Evolutionary conservation across 2,797 vertebrate genomes (phyloP), one percentile per base, ranked within the genome.

Genomic region (Lithobates sylvaticus): DNA sequence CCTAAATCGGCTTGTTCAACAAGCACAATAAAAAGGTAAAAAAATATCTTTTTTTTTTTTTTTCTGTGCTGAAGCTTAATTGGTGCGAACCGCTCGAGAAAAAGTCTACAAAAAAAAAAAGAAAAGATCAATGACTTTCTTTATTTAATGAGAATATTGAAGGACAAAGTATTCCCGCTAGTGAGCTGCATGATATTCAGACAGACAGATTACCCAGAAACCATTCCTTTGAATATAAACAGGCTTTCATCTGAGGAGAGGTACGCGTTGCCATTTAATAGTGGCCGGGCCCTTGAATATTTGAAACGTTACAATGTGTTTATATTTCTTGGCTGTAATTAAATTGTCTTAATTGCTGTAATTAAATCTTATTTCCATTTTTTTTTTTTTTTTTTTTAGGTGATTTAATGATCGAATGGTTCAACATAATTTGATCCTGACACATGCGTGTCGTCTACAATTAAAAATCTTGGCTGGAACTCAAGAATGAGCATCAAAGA

Each of bases 111-210:
- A 16, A 16, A 18, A 15, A n/a, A 18, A 44, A 81, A 75, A n/a
- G n/a, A n/a, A 42, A 10, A 76, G 72, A 86, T 81, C 78, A 86
- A 85, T 85, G 70, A 68, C 58, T 75, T 85, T 71, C 68, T 73
- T 80, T 86, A n/a, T 70, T 69, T 76, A 86, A 86, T 86, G 78
- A 81, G 72, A 36, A 81, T 76, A 76, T 81, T 81, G 84, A 86
- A 81, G 84, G 84, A 81, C 84, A 86, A 68, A 78, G 32, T 76
- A 86, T 86, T 81, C 84, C 71, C 78, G 21, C 83, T 84, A 71
- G 83, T 44, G 67, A 78, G 61, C 58, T 69, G 29, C 78, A 58
- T 81, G 70, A 73, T 68, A 70, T 73, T 58, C 61, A 81, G 65
- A 81, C 29, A 80, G 36, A 27, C 70, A 68, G 78, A 86, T 70